These are phyloP conservation scores for Tenthredo scrophulariae DNA, from an alignment of 2,888 invertebrate species.

Conservation along the genomic window DNA sequence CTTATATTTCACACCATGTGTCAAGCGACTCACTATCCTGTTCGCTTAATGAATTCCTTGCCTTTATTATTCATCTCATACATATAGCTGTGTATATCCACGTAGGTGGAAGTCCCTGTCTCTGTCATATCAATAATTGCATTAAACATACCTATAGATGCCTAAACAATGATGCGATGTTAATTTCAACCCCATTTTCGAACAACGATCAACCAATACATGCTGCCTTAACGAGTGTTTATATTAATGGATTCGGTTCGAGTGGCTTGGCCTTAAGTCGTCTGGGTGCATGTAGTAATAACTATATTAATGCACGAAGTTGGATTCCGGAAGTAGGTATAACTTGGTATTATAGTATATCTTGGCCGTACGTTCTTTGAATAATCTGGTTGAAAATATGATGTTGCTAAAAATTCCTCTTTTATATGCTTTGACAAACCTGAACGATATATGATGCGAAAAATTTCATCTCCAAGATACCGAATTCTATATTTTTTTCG, in stretches of 20 bases:
- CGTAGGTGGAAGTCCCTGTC: not conserved
- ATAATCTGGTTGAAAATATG: not conserved
- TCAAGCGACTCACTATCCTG: not conserved
- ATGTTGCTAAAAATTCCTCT: not conserved
- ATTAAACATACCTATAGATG: not conserved
- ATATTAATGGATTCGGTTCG: conserved; percentile 32
- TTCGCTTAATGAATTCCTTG: not conserved
- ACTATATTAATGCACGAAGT: not conserved
- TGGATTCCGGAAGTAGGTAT: not conserved
- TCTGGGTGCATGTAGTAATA: not conserved
- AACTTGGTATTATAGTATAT: not conserved
- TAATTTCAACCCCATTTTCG: conserved; percentile 13
- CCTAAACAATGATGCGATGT: not conserved
- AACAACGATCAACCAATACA: not conserved
- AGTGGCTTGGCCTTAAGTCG: conserved; percentile 8
- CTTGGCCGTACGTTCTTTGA: not conserved
- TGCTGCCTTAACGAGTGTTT: not conserved
- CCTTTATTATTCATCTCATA: not conserved
- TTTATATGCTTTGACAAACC: not conserved
- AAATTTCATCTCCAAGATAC: not conserved
- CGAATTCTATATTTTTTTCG: not conserved
- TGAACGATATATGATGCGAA: not conserved
- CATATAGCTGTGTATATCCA: not conserved
- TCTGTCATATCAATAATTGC: not conserved
- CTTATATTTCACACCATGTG: not conserved